Evolutionary conservation across 2,888 invertebrate genomes (phyloP).

Genomic region (Apodemia hepburni): DNA sequence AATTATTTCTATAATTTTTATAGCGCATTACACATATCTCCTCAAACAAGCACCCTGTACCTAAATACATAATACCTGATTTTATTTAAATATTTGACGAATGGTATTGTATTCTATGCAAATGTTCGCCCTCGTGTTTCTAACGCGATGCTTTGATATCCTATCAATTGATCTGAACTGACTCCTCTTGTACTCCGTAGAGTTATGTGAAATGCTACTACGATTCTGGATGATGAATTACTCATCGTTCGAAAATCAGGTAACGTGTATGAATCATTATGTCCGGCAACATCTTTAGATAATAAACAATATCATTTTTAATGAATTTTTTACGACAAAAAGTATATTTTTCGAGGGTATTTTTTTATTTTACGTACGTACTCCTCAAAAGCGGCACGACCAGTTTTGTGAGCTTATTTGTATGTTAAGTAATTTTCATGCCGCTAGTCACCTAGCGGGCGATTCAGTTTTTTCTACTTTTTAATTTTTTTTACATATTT

Average conservation of each 20-base stretch:
- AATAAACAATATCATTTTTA: neutral
- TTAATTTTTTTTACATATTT: no score
- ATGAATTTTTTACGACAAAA: no score
- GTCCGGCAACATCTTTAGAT: neutral
- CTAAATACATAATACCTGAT: slow-evolving; percentile 19
- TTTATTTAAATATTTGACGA: slow-evolving; percentile 12
- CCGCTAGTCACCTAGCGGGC: no score
- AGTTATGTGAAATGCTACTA: slow-evolving; percentile 17
- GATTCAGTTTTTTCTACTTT: no score
- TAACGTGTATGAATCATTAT: slow-evolving; percentile 15
- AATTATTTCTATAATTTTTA: no score
- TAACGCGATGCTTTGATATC: slow-evolving; percentile 40
- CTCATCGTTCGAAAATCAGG: slow-evolving; percentile 16
- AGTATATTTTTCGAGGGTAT: no score
- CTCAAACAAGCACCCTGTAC: slow-evolving; percentile 43
- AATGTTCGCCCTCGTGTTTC: slow-evolving; percentile 67
- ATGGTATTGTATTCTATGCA: slow-evolving; percentile 66
- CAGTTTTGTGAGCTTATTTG: no score
- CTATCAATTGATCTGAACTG: slow-evolving; percentile 54
- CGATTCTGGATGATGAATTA: slow-evolving; percentile 26
- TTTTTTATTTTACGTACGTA: no score
- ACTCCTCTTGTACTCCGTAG: slow-evolving; percentile 26
- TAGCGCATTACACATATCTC: no score
- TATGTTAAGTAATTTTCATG: no score
- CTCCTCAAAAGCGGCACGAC: no score